Evolutionary conservation across 1,140 invertebrate species (phyloP), one percentile per base, ranked within the genome.

Genomic region (Dreissena rostriformis): DNA sequence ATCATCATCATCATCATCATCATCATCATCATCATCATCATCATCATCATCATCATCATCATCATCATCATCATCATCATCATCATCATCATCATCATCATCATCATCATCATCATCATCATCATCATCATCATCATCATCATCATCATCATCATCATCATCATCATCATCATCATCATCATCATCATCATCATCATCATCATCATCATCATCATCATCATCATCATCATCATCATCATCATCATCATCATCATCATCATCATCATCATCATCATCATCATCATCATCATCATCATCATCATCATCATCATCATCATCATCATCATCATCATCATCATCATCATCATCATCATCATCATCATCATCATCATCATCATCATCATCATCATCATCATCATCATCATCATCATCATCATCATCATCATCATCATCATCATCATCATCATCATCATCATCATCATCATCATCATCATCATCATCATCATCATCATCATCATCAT

Each of bases 1-100:
- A 57, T 57, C 53, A 57, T 57, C 53, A 57, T 57, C 53, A 57
- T 57, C 53, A 57, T 57, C 53, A 57, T 57, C 53, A 57, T 57
- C 53, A 57, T 57, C 53, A 57, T 57, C 53, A 57, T 57, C 53
- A 57, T 57, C 53, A 57, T 57, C 53, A 57, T 57, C 53, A 57
- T 57, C 53, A 57, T 57, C 53, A 57, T 57, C 53, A 57, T 57
- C 53, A 57, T 57, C 53, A 57, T 57, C 53, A 57, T 57, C 53
- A 57, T 57, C 53, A 57, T 57, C 53, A 57, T 57, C 53, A 57
- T 57, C 53, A 57, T 57, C 53, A 57, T 57, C 53, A 57, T 57
- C 53, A 57, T 57, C 53, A 57, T 57, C 53, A 57, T 57, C 53
- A 57, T 57, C 53, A 57, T 57, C 53, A 57, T 57, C 53, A 57